These are phyloP conservation scores for Centruroides vittatus DNA, from an alignment of 1,140 invertebrate genomes.

Conservation along the genomic window DNA sequence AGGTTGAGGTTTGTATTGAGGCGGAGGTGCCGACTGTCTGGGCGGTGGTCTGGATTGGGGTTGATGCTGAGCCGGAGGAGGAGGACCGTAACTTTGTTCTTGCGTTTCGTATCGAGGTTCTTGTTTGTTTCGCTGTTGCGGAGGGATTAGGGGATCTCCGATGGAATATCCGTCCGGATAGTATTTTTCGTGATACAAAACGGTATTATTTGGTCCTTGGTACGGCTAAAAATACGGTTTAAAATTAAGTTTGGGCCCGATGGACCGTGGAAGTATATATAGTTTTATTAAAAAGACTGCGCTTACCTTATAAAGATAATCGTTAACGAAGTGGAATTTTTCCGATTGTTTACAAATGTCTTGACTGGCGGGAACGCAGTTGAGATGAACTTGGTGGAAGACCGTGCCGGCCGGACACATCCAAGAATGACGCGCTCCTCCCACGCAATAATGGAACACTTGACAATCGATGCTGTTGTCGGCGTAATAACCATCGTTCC, in stretches of 20 bases:
- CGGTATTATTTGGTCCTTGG: conserved; percentile 47
- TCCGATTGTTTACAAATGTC: conserved; percentile 79
- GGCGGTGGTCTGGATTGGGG: conserved; percentile 1
- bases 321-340: conserved; percentile 82
- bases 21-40: conserved; percentile 1
- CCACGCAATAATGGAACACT: conserved; percentile 88
- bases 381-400: conserved; percentile 80
- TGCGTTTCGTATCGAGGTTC: neutral
- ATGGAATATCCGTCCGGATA: conserved; percentile 27
- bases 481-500: conserved; percentile 79
- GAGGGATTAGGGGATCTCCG: conserved; percentile 11
- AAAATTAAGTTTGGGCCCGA: neutral
- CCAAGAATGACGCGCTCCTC: conserved; percentile 79
- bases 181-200: conserved; percentile 65
- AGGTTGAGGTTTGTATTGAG: conserved; percentile 9
- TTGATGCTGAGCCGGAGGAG: neutral
- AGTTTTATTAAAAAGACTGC: conserved; percentile 30
- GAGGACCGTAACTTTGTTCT: neutral
- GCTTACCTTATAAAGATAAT: conserved; percentile 77
- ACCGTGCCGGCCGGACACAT: conserved; percentile 81
- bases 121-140: neutral
- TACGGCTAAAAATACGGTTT: neutral
- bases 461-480: conserved; percentile 77
- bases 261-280: neutral
- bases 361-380: conserved; percentile 79